These are phyloP conservation scores for Lucinisca nassula DNA, from an alignment of 2,888 invertebrate genomes.

Conservation along the genomic window DNA sequence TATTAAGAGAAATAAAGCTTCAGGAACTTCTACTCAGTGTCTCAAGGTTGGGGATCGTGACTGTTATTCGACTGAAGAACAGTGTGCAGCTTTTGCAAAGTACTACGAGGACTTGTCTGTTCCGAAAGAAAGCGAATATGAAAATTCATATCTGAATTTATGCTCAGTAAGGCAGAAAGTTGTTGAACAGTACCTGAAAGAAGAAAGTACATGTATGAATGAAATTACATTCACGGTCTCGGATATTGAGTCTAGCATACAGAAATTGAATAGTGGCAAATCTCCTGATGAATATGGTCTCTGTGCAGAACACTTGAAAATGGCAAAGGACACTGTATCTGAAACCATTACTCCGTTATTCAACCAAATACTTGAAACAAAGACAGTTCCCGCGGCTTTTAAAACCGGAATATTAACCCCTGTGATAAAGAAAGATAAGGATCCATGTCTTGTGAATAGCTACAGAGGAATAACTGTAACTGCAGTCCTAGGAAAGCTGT, in stretches of 20 bases:
- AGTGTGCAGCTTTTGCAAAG: background rate
- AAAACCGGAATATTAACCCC: background rate
- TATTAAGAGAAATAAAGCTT: background rate
- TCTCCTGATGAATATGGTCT: background rate
- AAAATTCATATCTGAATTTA: slow-evolving; percentile 4
- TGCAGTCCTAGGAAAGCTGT: background rate
- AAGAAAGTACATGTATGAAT: background rate
- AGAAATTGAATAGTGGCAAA: slow-evolving; percentile 3
- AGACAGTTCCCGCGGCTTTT: background rate
- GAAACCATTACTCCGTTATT: background rate
- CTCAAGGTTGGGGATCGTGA: background rate
- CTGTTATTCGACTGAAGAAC: background rate
- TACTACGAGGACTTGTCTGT: background rate
- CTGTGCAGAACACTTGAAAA: background rate
- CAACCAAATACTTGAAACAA: background rate
- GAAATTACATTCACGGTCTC: background rate
- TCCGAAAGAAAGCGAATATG: background rate
- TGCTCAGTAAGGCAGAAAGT: background rate
- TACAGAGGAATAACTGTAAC: background rate
- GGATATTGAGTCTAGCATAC: background rate
- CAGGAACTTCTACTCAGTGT: background rate
- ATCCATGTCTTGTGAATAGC: background rate
- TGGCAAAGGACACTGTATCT: background rate
- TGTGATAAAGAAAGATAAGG: background rate
- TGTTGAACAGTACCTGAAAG: background rate